Evolutionary conservation across 2,888 invertebrate species (phyloP), one percentile per base, ranked within the genome.

Genomic region (Gryllus longicercus): DNA sequence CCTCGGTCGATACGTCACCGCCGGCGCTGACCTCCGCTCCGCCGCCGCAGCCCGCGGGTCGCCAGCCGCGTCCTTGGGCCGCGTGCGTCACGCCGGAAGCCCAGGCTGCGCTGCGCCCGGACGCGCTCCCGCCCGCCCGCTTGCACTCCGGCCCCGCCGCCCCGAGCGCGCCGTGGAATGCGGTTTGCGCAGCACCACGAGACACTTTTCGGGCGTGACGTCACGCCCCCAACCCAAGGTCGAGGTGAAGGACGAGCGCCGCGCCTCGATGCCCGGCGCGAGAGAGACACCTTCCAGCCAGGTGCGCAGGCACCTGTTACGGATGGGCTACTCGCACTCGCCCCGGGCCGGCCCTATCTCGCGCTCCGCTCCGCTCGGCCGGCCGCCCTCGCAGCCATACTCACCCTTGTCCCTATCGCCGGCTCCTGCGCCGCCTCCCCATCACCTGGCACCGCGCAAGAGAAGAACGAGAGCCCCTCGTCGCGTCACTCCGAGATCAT

Each of bases 1-100:
- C 18, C n/a, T 18, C 11, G 25, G 2, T 25, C 18, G 50, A 25
- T 18, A 50, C 77, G 77, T 49, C 18, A 25, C 23, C n/a, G 76
- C 1, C 49, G 16, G 23, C 38, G 38, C 49, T 78, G 74, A 38
- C 51, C 78, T 51, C 78, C 50, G 77, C 77, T n/a, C 25, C n/a
- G 38, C 23, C 3, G 16, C 77, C 10, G 3, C 25, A 8, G 38
- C 25, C 10, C 16, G 76, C 25, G 51, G 18, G 78, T 11, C 74
- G 75, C 50, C 25, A 75, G 75, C 49, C 63, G 63, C 14, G 63
- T 63, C 63, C 63, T 63, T 63, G 63, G 63, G 63, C 16, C 11
- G 11, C 11, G 75, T 21, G 25, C 49, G 75, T 75, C 49, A 74
- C 75, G 74, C 75, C 75, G 75, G 38, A 38, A 38, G 23, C 75